Percentiles rank a stretch among this genome's conserved stretches.
Evolutionary conservation across 2,797 vertebrate genomes (phyloP).

Genomic region (Triplophysa bombifrons): DNA sequence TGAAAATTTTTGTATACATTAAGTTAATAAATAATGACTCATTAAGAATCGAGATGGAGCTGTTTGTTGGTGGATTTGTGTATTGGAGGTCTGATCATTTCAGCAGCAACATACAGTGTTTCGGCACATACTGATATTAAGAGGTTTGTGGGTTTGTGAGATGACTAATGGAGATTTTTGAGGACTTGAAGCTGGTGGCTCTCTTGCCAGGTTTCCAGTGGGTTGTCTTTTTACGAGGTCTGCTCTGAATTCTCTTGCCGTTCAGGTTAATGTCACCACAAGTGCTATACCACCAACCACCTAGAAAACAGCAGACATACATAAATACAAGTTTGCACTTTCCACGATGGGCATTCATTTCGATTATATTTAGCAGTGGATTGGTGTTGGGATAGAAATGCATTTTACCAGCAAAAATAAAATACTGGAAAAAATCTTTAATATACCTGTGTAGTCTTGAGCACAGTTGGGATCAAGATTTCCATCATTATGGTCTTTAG

Average conservation of each 20-base stretch:
- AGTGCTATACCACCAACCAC: conserved; percentile 87
- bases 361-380: no score
- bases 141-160: neutral
- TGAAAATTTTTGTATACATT: neutral
- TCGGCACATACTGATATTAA: conserved; percentile 1
- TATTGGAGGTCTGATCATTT: neutral
- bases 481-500: conserved; percentile 74
- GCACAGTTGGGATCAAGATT: conserved; percentile 69
- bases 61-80: neutral
- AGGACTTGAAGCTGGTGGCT: conserved; percentile 77
- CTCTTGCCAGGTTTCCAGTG: conserved; percentile 79
- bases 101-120: neutral
- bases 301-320: conserved; percentile 63
- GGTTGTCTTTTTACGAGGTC: conserved; percentile 75
- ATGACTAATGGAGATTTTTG: conserved; percentile 83
- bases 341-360: neutral
- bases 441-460: conserved; percentile 68
- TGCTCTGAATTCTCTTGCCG: conserved; percentile 78
- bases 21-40: neutral
- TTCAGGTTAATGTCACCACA: conserved; percentile 88
- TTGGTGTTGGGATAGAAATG: neutral
- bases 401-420: neutral
- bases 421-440: neutral
- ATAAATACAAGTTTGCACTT: neutral
- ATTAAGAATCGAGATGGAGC: neutral